Base-by-base conservation (phyloP, 2,113 vertebrate genomes). In the Mesitornis unicolor region DNA sequence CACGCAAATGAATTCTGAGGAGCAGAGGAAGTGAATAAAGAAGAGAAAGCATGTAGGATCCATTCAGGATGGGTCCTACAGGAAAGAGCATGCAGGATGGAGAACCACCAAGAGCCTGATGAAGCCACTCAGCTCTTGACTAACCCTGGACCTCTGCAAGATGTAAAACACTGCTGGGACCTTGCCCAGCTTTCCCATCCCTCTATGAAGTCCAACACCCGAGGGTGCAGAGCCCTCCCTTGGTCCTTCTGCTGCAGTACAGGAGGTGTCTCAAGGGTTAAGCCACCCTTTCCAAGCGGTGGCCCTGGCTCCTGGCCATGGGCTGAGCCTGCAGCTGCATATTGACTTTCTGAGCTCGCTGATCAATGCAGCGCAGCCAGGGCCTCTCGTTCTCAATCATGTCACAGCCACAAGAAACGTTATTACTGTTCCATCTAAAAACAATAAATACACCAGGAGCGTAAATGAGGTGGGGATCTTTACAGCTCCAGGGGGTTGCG, bases 401-500 rank as follows among this genome's bases (percentile, higher is more conserved):
- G 88, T 82, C 94, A 69, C 91, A 69, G 73, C 38, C 81, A 57
- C 84, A 29, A 59, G 90, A 45, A 87, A 78, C 5, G 1, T 17
- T 11, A 60, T 36, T 54, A 8, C 28, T 68, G 80, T 75, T 93
- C 60, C 94, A 60, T 57, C 90, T 74, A 40, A 87, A 73, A 40
- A 11, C 11, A n/a, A 74, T 59, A 78, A 88, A 57, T 38, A 63
- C 36, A 65, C 16, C n/a, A 14, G 42, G 40, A 45, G 53, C 2
- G 31, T 25, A 13, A 45, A 19, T 2, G 36, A 60, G 53, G 69
- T 17, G 4, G 53, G 48, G 64, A 10, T 20, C 60, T n/a, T 24
- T 16, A 19, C 43, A 54, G 40, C 42, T 19, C 26, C 2, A 0
- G 14, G 14, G 26, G 16, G 13, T 25, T 12, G 43, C 0, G 1